Evolutionary conservation across 2,113 vertebrate species (phyloP), one percentile per base, ranked within the genome.

Genomic region (Indicator indicator): DNA sequence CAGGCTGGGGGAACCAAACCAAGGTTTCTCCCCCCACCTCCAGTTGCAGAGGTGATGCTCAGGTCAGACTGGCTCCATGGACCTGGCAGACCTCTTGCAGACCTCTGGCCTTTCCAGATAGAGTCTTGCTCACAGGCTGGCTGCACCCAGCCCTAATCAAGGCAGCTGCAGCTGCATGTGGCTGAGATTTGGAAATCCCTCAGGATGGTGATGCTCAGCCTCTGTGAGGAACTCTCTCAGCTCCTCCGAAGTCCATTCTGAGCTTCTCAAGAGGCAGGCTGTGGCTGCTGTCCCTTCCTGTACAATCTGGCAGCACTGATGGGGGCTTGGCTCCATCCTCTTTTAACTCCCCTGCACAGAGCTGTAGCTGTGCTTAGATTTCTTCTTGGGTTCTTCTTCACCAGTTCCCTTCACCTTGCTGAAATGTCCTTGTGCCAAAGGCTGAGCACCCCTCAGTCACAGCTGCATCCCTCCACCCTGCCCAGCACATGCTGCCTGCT

Each of bases 391-490:
- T 44, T 74, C 42, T 76, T 60, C 77, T 30, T 87, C 26, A 28
- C 9, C 3, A 8, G 17, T 26, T 78, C 58, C 21, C 30, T 40
- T 42, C 46, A 20, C 44, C 9, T 21, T 0, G 0, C 55, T 83
- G 55, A 20, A 42, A 59, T n/a, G 52, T 74, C 32, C 58, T 52
- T 5, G 18, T 42, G n/a, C 38, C 72, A 62, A 12, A n/a, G 72
- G 38, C 69, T 58, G 33, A 38, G 56, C 19, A 84, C 4, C 69
- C 36, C 69, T 9, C 3, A 55, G n/a, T 1, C 74, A 48, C 33
- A 78, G 24, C 75, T 30, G 19, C 40, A 32, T 63, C 52, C 60
- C 40, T 32, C 16, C 24, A 23, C 4, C 1, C 1, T 2, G 20
- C 40, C 56, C 28, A 33, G 85, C 40, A 19, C 0, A 0, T 5